Evolutionary conservation across 2,797 vertebrate species (phyloP).

Genomic region (Denticeps clupeoides): DNA sequence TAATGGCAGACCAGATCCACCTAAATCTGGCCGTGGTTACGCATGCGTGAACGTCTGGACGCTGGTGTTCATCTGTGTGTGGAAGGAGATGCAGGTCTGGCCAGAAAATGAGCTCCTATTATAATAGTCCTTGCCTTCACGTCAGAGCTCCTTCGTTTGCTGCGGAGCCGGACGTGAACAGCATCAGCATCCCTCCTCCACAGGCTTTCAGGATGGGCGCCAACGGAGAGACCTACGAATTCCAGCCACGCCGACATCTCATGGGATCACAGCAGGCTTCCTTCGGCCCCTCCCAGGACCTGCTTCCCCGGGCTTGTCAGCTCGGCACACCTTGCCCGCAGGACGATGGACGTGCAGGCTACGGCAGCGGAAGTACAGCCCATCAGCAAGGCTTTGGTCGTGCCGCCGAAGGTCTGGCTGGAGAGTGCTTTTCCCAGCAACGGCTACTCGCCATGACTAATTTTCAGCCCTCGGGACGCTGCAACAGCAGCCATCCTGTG

Average conservation of each 20-base stretch:
- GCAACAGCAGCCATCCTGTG: conserved; percentile 74
- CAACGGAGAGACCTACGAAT: conserved; percentile 63
- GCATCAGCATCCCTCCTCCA: conserved; percentile 53
- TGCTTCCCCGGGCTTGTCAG: conserved; percentile 50
- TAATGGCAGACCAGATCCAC: too few species aligned
- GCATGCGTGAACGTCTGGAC: too few species aligned
- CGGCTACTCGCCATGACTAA: conserved; percentile 77
- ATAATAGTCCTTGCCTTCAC: conserved; percentile 64
- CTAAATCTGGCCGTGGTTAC: too few species aligned
- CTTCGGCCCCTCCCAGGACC: conserved; percentile 57
- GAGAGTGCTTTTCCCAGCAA: conserved; percentile 78
- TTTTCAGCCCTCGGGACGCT: conserved; percentile 78
- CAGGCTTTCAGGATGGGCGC: conserved; percentile 56
- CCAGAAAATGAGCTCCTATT: conserved; percentile 67
- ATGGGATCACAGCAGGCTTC: conserved; percentile 45
- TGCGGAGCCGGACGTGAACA: conserved; percentile 53
- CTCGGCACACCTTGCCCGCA: conserved; percentile 67
- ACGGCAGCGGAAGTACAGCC: conserved; percentile 73
- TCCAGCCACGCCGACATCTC: conserved; percentile 57
- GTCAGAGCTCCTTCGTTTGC: conserved; percentile 45
- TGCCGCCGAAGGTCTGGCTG: conserved; percentile 75
- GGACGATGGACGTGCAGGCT: conserved; percentile 69
- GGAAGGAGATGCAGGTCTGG: conserved; percentile 56
- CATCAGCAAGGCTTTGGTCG: conserved; percentile 89
- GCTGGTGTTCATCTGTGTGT: too few species aligned